Percentiles rank a stretch among this genome's conserved stretches.
These are phyloP conservation scores for Haemorhous mexicanus DNA, from an alignment of 2,113 vertebrate genomes.

Conservation along the genomic window DNA sequence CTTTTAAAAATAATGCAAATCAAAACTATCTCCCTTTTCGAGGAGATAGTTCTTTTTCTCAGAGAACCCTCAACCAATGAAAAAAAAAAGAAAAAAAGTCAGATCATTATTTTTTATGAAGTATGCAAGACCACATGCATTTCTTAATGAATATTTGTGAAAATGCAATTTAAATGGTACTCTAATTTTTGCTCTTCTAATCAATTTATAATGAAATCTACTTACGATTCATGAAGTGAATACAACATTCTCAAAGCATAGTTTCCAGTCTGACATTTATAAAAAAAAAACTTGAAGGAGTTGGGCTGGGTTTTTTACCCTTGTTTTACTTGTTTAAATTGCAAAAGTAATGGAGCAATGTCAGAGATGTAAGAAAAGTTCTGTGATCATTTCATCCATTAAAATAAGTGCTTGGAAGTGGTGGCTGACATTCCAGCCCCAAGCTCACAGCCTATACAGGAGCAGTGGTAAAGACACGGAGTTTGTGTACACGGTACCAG, in stretches of 20 bases:
- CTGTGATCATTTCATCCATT: neutral
- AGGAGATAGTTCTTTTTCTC: neutral
- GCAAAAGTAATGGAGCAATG: neutral
- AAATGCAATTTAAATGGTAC: neutral
- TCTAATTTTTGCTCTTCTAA: neutral
- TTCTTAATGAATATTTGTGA: neutral
- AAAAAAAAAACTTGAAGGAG: neutral
- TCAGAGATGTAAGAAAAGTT: neutral
- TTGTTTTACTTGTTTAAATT: neutral
- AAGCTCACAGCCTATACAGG: neutral
- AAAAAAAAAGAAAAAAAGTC: neutral
- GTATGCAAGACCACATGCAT: neutral
- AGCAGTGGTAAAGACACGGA: neutral
- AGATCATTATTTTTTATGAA: neutral
- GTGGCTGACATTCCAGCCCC: neutral
- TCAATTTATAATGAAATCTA: neutral
- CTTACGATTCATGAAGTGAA: neutral
- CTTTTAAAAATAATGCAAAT: neutral
- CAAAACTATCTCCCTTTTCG: neutral
- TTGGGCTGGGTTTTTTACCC: neutral
- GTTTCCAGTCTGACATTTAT: neutral
- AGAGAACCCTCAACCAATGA: neutral
- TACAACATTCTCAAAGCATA: neutral
- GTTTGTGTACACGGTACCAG: neutral
- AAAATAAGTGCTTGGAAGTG: neutral